Evolutionary conservation across 2,797 vertebrate genomes (phyloP), one percentile per base, ranked within the genome.

Genomic region (Halcyon badia): DNA sequence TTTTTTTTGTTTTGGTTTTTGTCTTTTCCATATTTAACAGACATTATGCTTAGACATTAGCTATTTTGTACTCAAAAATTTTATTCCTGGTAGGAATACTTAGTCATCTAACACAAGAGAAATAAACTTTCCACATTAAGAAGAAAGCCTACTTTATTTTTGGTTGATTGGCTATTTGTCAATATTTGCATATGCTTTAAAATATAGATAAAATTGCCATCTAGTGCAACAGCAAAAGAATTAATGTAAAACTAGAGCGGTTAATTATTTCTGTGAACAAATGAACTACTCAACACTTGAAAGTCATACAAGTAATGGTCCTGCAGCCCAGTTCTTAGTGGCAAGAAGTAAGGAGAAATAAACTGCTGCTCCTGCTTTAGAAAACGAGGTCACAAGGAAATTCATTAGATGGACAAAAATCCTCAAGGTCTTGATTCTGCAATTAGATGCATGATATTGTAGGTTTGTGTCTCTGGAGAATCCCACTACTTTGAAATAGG

Each of bases 201-300:
- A 82, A 86, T 51, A 19, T 28, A 51, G 76, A 75, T 88, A 83
- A 90, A 90, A 79, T 76, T 76, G 49, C 22, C 72, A 58, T 58
- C 61, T 65, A 28, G 31, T 65, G 72, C 46, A 91, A 61, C 24
- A 73, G 72, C n/a, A 95, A 91, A 96, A 86, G 72, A 91, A 83
- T 35, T 80, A 7, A 68, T 66, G 69, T 78, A 77, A 91, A 91
- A 75, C 15, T 20, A 76, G 62, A 84, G 24, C 15, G 2, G 2
- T 81, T 89, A 82, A 72, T 90, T 90, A 66, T 93, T 88, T 72
- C 58, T 76, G 66, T 82, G 73, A 91, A 35, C 61, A 90, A 86
- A 69, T 39, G 12, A 88, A 64, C 5, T 13, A 77, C 21, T 93
- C 61, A 51, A 42, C 72, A 52, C 30, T 84, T 91, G 58, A 83